phyloP scores from a whole-genome alignment of 2,797 vertebrate species.

The Macropodus opercularis region DNA sequence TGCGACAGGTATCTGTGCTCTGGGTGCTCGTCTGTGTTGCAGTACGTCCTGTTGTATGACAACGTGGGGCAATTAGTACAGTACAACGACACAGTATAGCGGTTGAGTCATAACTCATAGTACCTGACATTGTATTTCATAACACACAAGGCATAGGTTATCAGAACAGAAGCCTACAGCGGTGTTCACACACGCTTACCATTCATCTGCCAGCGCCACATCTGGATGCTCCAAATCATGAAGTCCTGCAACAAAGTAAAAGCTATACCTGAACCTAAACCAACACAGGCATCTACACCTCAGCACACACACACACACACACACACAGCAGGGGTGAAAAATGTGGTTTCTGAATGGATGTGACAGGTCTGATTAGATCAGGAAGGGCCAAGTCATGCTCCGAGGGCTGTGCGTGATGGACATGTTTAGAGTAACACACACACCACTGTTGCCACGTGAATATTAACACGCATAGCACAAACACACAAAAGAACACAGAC shows the following conservation, averaged over 20 bases:
- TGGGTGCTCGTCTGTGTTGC: constrained; percentile 92
- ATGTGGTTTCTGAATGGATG: constrained; percentile 77
- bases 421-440: constrained; percentile 71
- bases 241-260: constrained; percentile 84
- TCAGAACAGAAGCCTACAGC: constrained; percentile 17
- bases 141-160: background rate
- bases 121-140: too few relatives aligned
- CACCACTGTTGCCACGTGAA: constrained; percentile 64
- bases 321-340: constrained; percentile 67
- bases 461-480: constrained; percentile 80
- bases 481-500: constrained; percentile 55
- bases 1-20: constrained; percentile 93
- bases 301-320: constrained; percentile 35
- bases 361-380: constrained; percentile 80
- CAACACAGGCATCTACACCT: constrained; percentile 38
- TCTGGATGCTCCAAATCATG: constrained; percentile 98
- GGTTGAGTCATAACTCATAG: too few relatives aligned
- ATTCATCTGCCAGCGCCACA: constrained; percentile 95
- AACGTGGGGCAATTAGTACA: background rate
- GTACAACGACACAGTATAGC: background rate
- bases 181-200: constrained; percentile 80
- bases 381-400: constrained; percentile 85
- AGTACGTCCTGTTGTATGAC: constrained; percentile 88
- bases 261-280: constrained; percentile 42
- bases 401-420: constrained; percentile 67